These are phyloP conservation scores for Rhinoderma darwinii DNA, from an alignment of 2,113 vertebrate species.

Conservation along the genomic window DNA sequence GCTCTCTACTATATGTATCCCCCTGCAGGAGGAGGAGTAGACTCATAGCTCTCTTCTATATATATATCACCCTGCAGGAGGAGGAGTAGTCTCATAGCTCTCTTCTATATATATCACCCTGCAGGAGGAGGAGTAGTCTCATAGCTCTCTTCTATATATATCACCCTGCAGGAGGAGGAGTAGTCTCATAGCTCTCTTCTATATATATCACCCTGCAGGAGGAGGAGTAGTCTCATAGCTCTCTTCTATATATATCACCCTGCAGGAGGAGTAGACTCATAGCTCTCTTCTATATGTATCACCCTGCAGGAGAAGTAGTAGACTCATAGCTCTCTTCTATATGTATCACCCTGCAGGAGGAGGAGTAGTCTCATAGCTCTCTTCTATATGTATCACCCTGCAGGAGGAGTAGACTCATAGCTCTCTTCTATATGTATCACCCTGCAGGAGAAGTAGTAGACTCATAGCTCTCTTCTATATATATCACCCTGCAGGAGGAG, in stretches of 20 bases:
- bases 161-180: too few relatives aligned
- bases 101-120: background rate
- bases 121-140: background rate
- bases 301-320: too few relatives aligned
- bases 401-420: background rate
- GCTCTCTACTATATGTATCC: background rate
- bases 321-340: background rate
- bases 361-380: too few relatives aligned
- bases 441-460: too few relatives aligned
- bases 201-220: background rate
- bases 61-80: background rate
- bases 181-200: background rate
- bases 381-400: background rate
- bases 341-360: background rate
- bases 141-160: conserved; percentile 1
- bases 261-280: background rate
- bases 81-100: too few relatives aligned
- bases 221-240: too few relatives aligned
- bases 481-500: background rate
- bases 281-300: conserved; percentile 1
- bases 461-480: background rate
- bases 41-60: background rate
- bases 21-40: background rate
- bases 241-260: background rate
- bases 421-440: background rate